Evolutionary conservation across 2,797 vertebrate genomes (phyloP), one percentile per base, ranked within the genome.

Genomic region (Sebastes elongatus): DNA sequence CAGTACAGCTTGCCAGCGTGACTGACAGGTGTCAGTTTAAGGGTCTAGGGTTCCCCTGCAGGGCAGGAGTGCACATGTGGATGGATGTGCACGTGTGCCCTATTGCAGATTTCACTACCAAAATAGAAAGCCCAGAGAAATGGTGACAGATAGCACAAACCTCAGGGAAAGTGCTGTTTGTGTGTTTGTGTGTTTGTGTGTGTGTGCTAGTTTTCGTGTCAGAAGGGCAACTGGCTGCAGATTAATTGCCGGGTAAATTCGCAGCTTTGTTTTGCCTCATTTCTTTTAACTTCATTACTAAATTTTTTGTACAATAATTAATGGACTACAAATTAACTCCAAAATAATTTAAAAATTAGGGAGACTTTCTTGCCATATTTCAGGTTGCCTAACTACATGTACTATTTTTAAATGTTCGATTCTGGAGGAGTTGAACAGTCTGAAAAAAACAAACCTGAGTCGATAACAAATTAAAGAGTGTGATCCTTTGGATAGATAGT

Each of bases 401-500:
- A 22, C 85, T 81, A 69, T 89, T 92, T 88, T 83, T 76, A 76
- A 84, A 69, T 64, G 28, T 71, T 83, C 60, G 65, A 74, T 73
- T 76, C 16, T 20, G 30, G 42, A 59, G 57, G 64, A 76, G 75
- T 30, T 59, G 23, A 79, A 77, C 78, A 42, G 63, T 61, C 49
- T 73, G 74, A 9, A 76, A 85, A 74, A 77, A 85, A 85, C 62
- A 74, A 86, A 87, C 73, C 72, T 10, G 52, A 89, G 92, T 94
- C 90, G 27, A 95, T 94, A 94, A 91, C 86, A 93, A 88, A 95
- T 95, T 94, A 94, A 94, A 91, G 81, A 82, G 91, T 93, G 92
- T 91, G 88, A 94, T 92, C 81, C 56, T 84, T 72, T 65, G 59
- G 75, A 84, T 65, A 66, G 81, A 92, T 81, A 77, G 56, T 80